phyloP scores from a whole-genome alignment of 2,797 vertebrate species.

The Eurystomus glaucurus region DNA sequence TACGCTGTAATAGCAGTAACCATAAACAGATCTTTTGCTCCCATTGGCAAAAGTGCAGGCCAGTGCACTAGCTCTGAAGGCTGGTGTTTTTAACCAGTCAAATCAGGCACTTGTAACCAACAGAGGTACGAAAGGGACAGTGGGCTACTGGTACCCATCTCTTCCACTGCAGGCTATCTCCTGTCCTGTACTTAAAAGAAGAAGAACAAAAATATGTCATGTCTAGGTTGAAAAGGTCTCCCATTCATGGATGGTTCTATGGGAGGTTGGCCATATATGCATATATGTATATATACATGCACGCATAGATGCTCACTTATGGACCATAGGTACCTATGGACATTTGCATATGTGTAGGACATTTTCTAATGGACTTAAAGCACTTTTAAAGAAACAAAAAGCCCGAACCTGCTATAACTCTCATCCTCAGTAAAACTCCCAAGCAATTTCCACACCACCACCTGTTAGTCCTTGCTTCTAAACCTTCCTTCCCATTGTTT shows the following conservation, averaged over 20 bases:
- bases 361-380: not conserved
- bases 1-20: conserved; percentile 41
- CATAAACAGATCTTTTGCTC: conserved; percentile 53
- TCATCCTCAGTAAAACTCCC: not conserved
- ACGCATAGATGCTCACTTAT: not conserved
- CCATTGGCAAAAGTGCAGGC: not conserved
- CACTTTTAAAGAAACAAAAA: not conserved
- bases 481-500: not conserved
- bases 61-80: not conserved
- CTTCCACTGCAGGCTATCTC: not conserved
- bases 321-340: not conserved
- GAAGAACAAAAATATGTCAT: not conserved
- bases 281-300: not conserved
- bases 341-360: not conserved
- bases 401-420: not conserved
- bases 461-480: not conserved
- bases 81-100: not conserved
- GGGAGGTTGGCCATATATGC: not conserved
- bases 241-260: not conserved
- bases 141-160: too few species aligned
- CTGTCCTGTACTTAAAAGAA: not conserved
- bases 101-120: not conserved
- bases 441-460: not conserved
- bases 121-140: fast-evolving
- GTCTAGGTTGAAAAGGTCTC: not conserved